Evolutionary conservation across 2,113 vertebrate species (phyloP).

Genomic region (Noctilio leporinus): DNA sequence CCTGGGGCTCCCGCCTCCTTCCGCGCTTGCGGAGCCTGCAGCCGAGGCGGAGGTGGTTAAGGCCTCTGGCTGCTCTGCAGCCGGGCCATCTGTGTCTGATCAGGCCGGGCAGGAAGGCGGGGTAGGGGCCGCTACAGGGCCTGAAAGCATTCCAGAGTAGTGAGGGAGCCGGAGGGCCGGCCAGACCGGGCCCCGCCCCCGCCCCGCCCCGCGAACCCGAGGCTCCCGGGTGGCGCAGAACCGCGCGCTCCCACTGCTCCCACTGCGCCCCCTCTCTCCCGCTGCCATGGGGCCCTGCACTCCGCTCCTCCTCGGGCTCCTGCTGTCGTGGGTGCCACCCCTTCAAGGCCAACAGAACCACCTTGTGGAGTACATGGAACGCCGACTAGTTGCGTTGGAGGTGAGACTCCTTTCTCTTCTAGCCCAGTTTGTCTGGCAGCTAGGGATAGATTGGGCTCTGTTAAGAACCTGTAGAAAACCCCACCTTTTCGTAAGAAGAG

Average conservation of each 20-base stretch:
- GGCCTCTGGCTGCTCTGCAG: slow-evolving; percentile 59
- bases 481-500: neutral
- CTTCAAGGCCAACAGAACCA: slow-evolving; percentile 79
- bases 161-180: slow-evolving; percentile 74
- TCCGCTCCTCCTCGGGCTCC: slow-evolving; percentile 57
- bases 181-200: slow-evolving; percentile 54
- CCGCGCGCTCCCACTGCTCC: neutral
- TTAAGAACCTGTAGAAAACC: neutral
- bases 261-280: neutral
- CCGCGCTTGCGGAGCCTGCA: neutral
- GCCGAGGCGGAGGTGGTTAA: slow-evolving; percentile 71
- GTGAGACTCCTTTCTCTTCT: slow-evolving; percentile 62
- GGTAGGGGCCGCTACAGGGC: slow-evolving; percentile 25
- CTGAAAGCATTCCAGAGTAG: slow-evolving; percentile 82
- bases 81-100: slow-evolving; percentile 83
- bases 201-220: slow-evolving; percentile 53
- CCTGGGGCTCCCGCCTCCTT: neutral
- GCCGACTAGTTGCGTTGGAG: slow-evolving; percentile 80
- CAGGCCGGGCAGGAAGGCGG: slow-evolving; percentile 55
- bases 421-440: neutral
- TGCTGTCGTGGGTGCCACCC: slow-evolving; percentile 62
- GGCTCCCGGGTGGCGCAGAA: neutral
- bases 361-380: slow-evolving; percentile 84
- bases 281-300: slow-evolving; percentile 61
- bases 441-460: neutral